These are phyloP conservation scores for Acropora yongei DNA, from an alignment of 64 coral and sea anemone genomes.

Conservation along the genomic window DNA sequence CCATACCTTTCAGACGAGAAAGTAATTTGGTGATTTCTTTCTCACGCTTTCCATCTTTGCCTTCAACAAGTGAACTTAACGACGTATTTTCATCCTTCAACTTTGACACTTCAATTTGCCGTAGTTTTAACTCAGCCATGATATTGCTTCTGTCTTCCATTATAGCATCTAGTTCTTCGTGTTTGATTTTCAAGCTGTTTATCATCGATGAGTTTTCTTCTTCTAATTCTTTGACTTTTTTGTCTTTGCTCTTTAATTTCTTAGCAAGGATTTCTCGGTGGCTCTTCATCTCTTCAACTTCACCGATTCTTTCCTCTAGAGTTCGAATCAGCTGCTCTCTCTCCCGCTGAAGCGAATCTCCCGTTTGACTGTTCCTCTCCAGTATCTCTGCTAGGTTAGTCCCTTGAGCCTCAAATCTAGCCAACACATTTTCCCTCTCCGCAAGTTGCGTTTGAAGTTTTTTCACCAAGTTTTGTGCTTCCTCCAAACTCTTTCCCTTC, in stretches of 20 bases:
- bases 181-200: slow-evolving; percentile 68
- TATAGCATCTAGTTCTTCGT: slow-evolving; percentile 83
- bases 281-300: slow-evolving; percentile 86
- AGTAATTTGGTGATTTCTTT: slow-evolving; percentile 94
- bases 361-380: slow-evolving; percentile 75
- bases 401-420: slow-evolving; percentile 81
- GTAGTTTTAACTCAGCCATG: slow-evolving; percentile 74
- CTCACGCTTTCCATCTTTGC: slow-evolving; percentile 87
- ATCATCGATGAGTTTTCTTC: slow-evolving; percentile 50
- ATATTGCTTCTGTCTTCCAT: slow-evolving; percentile 83
- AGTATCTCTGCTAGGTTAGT: slow-evolving; percentile 84
- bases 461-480: slow-evolving; percentile 57
- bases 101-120: slow-evolving; percentile 79
- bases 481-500: slow-evolving; percentile 37
- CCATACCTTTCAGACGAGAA: slow-evolving; percentile 93
- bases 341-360: slow-evolving; percentile 86
- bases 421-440: slow-evolving; percentile 87
- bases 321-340: slow-evolving; percentile 82
- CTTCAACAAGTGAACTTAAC: slow-evolving; percentile 80
- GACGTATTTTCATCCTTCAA: slow-evolving; percentile 85
- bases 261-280: slow-evolving; percentile 82
- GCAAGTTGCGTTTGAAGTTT: slow-evolving; percentile 85
- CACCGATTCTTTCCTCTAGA: slow-evolving; percentile 73
- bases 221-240: slow-evolving; percentile 85
- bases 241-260: slow-evolving; percentile 84